Evolutionary conservation across 1,140 invertebrate species (phyloP).

Genomic region (Temnothorax curvispinosus): DNA sequence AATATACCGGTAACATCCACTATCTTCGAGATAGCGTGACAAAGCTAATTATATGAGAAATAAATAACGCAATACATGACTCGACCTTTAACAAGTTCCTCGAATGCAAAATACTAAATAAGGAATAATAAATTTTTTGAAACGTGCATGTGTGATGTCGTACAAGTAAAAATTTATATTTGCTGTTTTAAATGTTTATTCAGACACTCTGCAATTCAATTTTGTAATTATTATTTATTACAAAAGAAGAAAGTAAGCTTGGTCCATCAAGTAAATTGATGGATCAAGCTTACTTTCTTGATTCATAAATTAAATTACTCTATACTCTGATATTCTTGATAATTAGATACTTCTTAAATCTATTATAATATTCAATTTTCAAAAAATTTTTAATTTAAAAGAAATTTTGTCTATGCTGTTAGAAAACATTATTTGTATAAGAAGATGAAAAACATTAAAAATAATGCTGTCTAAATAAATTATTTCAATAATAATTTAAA

Average conservation of each 20-base stretch:
- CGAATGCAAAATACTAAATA: not conserved
- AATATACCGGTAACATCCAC: not conserved
- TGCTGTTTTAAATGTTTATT: not conserved
- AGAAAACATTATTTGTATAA: too few species aligned
- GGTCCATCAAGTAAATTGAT: too few species aligned
- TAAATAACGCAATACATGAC: not conserved
- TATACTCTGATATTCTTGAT: too few species aligned
- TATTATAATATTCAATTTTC: too few species aligned
- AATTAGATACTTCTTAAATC: too few species aligned
- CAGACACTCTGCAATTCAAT: not conserved
- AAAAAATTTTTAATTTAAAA: too few species aligned
- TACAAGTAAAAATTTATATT: not conserved
- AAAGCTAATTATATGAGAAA: constrained; percentile 5
- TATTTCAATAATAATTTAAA: too few species aligned
- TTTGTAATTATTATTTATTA: constrained; percentile 2
- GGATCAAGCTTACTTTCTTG: too few species aligned
- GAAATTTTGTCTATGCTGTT: too few species aligned
- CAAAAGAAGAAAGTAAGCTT: not conserved
- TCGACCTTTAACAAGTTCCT: not conserved
- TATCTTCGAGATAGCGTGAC: not conserved
- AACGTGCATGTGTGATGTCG: not conserved
- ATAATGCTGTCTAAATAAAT: too few species aligned
- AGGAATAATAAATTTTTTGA: not conserved
- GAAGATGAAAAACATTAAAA: too few species aligned
- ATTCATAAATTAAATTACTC: too few species aligned